Evolutionary conservation across 2,888 invertebrate species (phyloP), one percentile per base, ranked within the genome.

Genomic region (Lydus trimaculatus): DNA sequence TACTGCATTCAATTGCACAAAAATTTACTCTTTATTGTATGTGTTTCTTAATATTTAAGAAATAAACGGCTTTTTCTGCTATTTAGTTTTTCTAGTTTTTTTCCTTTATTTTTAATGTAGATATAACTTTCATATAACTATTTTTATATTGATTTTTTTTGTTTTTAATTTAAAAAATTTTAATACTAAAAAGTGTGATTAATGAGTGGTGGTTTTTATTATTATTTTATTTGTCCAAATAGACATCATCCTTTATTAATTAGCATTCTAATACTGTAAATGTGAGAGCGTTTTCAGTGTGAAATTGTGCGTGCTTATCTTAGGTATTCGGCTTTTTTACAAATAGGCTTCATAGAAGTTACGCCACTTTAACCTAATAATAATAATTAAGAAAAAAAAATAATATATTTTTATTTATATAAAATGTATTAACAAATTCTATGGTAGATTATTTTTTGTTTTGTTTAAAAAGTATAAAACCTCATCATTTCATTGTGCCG

Each of bases 31-130:
- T 78, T 80, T 81, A 78, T 80, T 81, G 80, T 80, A 80, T 75
- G 75, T 80, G 48, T 77, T 80, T 81, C 80, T 76, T 80, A 80
- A 79, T 79, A 75, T 79, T 79, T 78, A 79, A 81, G 77, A 82
- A 82, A 81, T 81, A 83, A 82, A 81, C 76, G 75, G 81, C 81
- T 81, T 82, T 79, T 80, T 77, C 76, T 78, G 77, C 77, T 78
- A 74, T 71, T 72, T 76, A 70, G 65, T 67, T 65, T 59, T 67
- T 65, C 69, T 72, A 65, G 73, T 73, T 72, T 68, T 67, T 74
- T 70, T 65, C 65, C 67, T 65, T 66, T 73, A n/a, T n/a, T n/a
- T n/a, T n/a, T n/a, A n/a, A n/a, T 73, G 67, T 63, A 69, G 64
- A 70, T 70, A 70, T 58, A 13, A 6, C 8, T 31, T 64, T 59